A percentile compares a stretch with the other conserved stretches of the same genome.
Evolutionary conservation across 2,113 vertebrate genomes (phyloP).

Genomic region (Pheucticus melanocephalus): DNA sequence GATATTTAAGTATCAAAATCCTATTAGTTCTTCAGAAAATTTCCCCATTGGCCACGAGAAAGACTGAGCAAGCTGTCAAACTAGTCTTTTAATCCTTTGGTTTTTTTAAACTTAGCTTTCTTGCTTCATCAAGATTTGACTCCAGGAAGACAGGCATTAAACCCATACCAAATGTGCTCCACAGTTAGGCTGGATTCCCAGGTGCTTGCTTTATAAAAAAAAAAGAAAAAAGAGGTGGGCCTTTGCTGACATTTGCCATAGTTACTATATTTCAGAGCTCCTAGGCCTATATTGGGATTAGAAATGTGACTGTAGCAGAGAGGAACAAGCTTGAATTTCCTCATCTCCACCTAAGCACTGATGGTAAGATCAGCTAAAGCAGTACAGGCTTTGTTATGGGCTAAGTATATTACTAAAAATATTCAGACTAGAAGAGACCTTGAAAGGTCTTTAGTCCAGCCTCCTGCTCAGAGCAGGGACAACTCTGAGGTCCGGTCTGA

Average conservation of each 20-base stretch:
- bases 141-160: background rate
- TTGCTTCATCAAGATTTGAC: background rate
- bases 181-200: background rate
- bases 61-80: background rate
- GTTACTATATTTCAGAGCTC: background rate
- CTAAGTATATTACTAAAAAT: background rate
- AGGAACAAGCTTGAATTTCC: background rate
- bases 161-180: background rate
- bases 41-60: background rate
- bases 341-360: background rate
- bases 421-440: background rate
- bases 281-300: background rate
- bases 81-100: background rate
- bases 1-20: background rate
- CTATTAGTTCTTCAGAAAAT: background rate
- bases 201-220: background rate
- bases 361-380: background rate
- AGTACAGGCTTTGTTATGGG: background rate
- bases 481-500: accelerated
- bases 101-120: background rate
- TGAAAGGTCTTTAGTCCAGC: background rate
- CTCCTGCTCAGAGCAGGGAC: background rate
- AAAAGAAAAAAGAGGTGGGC: background rate
- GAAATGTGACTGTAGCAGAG: background rate
- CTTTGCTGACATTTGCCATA: background rate